phyloP scores from a whole-genome alignment of 2,888 invertebrate genomes.

The Odontothrips loti region DNA sequence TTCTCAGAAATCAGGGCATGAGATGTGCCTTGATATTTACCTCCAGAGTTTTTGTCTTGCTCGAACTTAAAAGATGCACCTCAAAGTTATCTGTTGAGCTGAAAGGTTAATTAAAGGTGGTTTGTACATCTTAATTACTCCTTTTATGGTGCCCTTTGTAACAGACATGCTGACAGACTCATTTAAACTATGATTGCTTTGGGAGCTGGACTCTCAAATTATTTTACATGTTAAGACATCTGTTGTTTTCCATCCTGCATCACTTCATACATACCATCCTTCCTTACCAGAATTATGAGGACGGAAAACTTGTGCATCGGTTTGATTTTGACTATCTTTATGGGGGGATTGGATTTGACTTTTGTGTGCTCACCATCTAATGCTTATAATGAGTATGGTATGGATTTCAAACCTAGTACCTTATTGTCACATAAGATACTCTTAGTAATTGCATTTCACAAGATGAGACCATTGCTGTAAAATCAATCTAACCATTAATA shows the following conservation, averaged over 20 bases:
- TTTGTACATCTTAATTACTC: not conserved
- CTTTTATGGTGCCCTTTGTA: not conserved
- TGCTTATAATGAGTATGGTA: no score
- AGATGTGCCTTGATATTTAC: not conserved
- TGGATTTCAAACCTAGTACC: no score
- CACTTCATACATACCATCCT: no score
- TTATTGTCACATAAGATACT: no score
- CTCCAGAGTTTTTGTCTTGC: not conserved
- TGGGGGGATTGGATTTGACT: no score
- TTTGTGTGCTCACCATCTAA: no score
- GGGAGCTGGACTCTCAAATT: slow-evolving; percentile 2
- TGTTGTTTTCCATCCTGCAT: no score
- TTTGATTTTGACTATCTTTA: no score
- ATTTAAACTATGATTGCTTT: not conserved
- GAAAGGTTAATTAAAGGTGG: not conserved
- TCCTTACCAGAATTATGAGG: no score
- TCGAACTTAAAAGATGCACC: not conserved
- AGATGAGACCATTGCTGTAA: not conserved
- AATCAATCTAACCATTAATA: slow-evolving; percentile 4
- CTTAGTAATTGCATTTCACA: not conserved
- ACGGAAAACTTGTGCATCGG: no score
- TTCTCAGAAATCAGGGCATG: not conserved
- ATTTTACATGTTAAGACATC: not conserved
- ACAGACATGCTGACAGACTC: not conserved
- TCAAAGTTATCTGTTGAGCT: not conserved